Evolutionary conservation across 2,113 vertebrate species (phyloP).

Genomic region (Herpetotheres cachinnans): DNA sequence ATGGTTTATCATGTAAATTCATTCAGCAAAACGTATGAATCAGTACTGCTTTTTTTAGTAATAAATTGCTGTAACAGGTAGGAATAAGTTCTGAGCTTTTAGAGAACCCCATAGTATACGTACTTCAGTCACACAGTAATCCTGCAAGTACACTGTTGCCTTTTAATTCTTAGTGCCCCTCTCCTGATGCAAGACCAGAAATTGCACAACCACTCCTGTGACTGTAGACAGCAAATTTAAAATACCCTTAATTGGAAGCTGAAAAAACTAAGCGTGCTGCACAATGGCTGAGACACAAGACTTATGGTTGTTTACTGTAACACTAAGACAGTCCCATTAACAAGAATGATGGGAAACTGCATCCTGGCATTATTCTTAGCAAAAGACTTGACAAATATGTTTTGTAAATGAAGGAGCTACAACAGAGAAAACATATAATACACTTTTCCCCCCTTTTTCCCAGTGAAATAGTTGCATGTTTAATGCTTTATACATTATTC

Average conservation of each 20-base stretch:
- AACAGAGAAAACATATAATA: constrained; percentile 78
- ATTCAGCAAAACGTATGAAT: constrained; percentile 72
- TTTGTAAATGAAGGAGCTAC: constrained; percentile 83
- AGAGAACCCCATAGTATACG: neutral
- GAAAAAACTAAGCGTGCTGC: constrained; percentile 69
- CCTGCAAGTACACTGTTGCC: neutral
- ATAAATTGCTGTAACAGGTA: constrained; percentile 42
- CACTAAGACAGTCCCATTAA: constrained; percentile 84
- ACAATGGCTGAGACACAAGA: constrained; percentile 75
- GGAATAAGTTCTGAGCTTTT: constrained; percentile 41
- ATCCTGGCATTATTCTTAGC: constrained; percentile 81
- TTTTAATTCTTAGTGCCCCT: neutral
- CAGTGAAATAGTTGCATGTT: constrained; percentile 67
- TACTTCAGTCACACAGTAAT: neutral
- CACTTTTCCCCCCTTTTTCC: constrained; percentile 32
- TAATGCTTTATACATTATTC: constrained; percentile 81
- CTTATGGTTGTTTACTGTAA: constrained; percentile 85
- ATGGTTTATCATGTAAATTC: constrained; percentile 70
- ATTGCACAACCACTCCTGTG: constrained; percentile 41
- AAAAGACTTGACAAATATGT: constrained; percentile 84
- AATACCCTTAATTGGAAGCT: constrained; percentile 77
- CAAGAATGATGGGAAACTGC: constrained; percentile 82
- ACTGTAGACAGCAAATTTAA: constrained; percentile 72
- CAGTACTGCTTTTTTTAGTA: constrained; percentile 61
- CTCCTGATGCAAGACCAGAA: neutral